Base-by-base conservation (phyloP, 2,797 vertebrate species). In the Silurus lanzhouensis region DNA sequence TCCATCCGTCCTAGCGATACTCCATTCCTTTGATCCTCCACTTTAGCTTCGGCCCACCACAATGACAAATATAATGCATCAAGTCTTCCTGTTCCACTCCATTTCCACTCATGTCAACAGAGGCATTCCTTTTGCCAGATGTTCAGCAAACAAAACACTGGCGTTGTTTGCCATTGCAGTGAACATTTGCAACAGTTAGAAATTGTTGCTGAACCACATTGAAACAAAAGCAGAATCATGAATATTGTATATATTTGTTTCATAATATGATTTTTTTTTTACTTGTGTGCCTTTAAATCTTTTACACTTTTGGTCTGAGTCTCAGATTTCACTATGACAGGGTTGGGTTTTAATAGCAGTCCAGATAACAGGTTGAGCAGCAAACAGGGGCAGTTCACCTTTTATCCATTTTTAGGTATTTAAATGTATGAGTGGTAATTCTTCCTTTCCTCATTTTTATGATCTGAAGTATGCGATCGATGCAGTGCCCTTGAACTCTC, bases 381-480 rank as follows among this genome's bases (percentile, higher is more conserved):
- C 6, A 17, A 76, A 77, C n/a, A 58, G 52, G 67, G 52, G 57
- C 58, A 64, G 22, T 74, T 48, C 48, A 64, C 75, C 52, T 74
- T 38, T 55, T 8, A 64, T 22, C 77, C 60, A 27, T 7, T 38
- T 68, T 81, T 44, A 81, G 52, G 61, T 66, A 61, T 87, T 83
- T 60, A 75, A 81, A 75, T 81, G 77, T 76, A 81, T 84, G 86
- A 61, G 77, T 48, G 67, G 68, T 67, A 61, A 75, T 84, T 84
- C 70, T 71, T 76, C 82, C 63, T 78, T 87, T 82, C 63, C 76
- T 52, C 61, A 22, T 38, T 90, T 93, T 93, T 92, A 92, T 86
- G 90, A 89, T 92, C 90, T 84, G 84, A 91, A 88, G 88, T 81
- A 81, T 80, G 19, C 85, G 25, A 93, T 94, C 92, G 89, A 91